Base-by-base conservation (phyloP, 2,888 invertebrate genomes). In the Watsonalla binaria region DNA sequence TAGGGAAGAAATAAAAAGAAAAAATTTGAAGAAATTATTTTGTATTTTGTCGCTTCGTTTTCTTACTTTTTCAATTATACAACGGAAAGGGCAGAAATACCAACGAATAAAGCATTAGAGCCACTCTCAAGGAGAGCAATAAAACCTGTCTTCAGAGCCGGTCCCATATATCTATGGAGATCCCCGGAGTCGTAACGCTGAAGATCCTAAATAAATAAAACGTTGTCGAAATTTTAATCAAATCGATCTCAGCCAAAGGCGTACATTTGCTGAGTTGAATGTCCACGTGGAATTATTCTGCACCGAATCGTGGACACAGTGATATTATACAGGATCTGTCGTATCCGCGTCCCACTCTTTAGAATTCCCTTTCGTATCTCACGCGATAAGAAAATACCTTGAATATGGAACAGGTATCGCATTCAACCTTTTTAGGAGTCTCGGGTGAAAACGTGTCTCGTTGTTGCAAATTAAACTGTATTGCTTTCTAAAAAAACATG, bases 171-270 rank as follows among this genome's bases (percentile, higher is more conserved):
- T n/a, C 8, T 37, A 37, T n/a, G 37, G 14, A 37, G 13, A 37
- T 13, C 9, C 42, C 11, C 42, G 42, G 11, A 49, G 51, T 51
- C 46, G 14, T 51, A 35, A 46, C 37, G 15, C 8, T 46, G 14
- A 46, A 6, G 9, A 46, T 15, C 50, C 51, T 59, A 54, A 51
- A 56, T 59, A 59, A 55, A 55, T 59, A 59, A 59, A 47, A 51
- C 34, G 46, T 15, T 46, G 15, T 46, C 45, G 39, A 52, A 52
- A 45, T 52, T 47, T 45, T 34, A 39, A 52, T 33, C 51, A 50
- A 54, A 47, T 51, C 47, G 34, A 46, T 46, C 51, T 24, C 33
- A 39, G 8, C 39, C 52, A 13, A 15, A 47, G 52, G 46, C 42
- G 24, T 9, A 14, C 6, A 37, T 49, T 8, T 37, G 49, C 13